Base-by-base conservation (phyloP, 2,888 invertebrate species). In the Acronicta psi region DNA sequence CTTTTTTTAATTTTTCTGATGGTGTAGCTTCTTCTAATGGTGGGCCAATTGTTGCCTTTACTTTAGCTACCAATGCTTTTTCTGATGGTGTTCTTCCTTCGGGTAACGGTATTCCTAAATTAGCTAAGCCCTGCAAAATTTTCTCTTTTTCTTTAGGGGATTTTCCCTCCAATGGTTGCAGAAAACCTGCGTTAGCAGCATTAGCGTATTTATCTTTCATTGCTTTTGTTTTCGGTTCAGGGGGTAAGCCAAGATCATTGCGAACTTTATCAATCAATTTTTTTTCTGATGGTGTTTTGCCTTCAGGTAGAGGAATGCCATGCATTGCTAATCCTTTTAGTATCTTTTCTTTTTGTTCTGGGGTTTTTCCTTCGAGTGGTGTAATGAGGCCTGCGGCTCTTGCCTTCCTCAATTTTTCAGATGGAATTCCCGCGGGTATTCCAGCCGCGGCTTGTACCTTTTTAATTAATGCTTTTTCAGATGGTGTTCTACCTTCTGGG, bases 141-240 rank as follows among this genome's bases (percentile, higher is more conserved):
- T n/a, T n/a, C n/a, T n/a, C n/a, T n/a, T n/a, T n/a, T n/a, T n/a
- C n/a, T n/a, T n/a, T n/a, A n/a, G 20, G 5, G 5, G 71, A 44
- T 52, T 79, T 80, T 0, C 75, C 77, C 51, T 74, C 77, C 3
- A 79, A 16, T 6, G 80, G 79, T 8, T 59, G 58, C 0, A 79
- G n/a, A 0, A 75, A 9, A 0, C 82, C 83, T 0, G 65, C 75
- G 6, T 68, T 77, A 60, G 65, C 58, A 0, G 78, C 80, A 70
- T 71, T 72, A 8, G 59, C 49, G 18, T 59, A 72, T 51, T 62
- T 76, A 56, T 20, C 79, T 79, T 44, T 75, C 67, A 42, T 77
- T 29, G 7, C 43, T 4, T 58, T 11, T 3, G 55, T 65, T 42
- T 59, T 43, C 0, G 69, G 69, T 16, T 65, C 69, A 0, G 69